Percentiles rank a stretch among this genome's conserved stretches.
phyloP scores from a whole-genome alignment of 2,113 vertebrate genomes.

The Echinops telfairi region DNA sequence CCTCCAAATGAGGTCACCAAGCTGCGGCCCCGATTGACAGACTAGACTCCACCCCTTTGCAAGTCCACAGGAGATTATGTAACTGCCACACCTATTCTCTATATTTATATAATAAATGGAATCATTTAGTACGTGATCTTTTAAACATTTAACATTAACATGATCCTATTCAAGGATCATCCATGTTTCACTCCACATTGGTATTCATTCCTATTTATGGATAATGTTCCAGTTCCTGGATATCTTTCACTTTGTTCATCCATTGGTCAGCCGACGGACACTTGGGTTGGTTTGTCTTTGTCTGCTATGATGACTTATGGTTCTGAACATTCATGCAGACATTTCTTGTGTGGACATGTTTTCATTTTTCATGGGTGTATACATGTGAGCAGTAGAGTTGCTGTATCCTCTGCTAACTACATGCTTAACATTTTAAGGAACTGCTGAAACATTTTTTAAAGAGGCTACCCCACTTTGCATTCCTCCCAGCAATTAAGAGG shows the following conservation, averaged over 20 bases:
- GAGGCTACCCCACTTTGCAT: not conserved
- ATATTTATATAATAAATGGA: slow-evolving; percentile 35
- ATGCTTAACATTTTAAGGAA: slow-evolving; percentile 4
- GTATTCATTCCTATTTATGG: slow-evolving; percentile 25
- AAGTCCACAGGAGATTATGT: too few species aligned
- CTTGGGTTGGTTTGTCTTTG: not conserved
- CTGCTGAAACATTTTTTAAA: not conserved
- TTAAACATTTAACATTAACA: slow-evolving; percentile 1
- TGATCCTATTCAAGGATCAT: slow-evolving; percentile 18
- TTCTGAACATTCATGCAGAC: not conserved
- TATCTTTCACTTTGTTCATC: slow-evolving; percentile 1
- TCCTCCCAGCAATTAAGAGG: not conserved
- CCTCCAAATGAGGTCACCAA: too few species aligned
- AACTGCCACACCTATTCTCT: not conserved
- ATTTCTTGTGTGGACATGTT: not conserved
- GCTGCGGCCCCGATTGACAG: too few species aligned
- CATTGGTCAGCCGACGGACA: not conserved
- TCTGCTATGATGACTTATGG: not conserved
- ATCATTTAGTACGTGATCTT: not conserved
- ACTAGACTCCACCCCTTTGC: too few species aligned
- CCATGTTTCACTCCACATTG: not conserved
- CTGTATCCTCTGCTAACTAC: not conserved
- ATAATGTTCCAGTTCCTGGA: not conserved
- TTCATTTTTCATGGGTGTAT: not conserved
- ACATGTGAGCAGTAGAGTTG: not conserved